Percentiles rank a stretch among this genome's conserved stretches.
Evolutionary conservation across 1,140 invertebrate genomes (phyloP).

Genomic region (Aplysia californica): DNA sequence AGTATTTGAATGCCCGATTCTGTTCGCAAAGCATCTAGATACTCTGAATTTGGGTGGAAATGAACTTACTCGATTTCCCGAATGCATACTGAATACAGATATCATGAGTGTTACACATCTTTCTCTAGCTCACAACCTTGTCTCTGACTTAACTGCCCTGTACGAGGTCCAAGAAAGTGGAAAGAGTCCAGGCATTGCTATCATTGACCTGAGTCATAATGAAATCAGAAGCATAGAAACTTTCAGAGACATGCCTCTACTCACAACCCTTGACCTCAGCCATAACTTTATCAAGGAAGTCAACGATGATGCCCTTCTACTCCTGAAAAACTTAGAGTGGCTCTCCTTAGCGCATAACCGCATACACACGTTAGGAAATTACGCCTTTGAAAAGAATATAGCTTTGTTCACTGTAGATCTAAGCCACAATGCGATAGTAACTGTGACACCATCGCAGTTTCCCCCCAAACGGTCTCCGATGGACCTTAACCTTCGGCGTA

Average conservation of each 20-base stretch:
- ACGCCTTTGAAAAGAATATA: neutral
- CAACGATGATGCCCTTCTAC: constrained; percentile 7
- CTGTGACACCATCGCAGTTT: constrained; percentile 20
- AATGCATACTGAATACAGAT: constrained; percentile 12
- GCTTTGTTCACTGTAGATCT: constrained; percentile 16
- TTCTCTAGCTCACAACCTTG: constrained; percentile 20
- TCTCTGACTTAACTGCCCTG: constrained; percentile 3
- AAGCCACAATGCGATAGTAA: constrained; percentile 15
- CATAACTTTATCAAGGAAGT: constrained; percentile 24
- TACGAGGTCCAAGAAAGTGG: neutral
- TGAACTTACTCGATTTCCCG: constrained; percentile 13
- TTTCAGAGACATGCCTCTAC: constrained; percentile 2
- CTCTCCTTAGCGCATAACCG: constrained; percentile 26
- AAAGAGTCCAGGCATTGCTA: neutral
- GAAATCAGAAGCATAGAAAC: constrained; percentile 1
- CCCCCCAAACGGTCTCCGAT: constrained; percentile 3
- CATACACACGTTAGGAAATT: neutral
- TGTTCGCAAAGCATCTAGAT: constrained; percentile 3
- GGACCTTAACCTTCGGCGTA: constrained; percentile 26
- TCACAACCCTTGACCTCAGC: constrained; percentile 25
- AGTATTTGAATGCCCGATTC: constrained; percentile 11
- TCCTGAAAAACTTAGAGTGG: neutral
- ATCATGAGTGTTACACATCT: constrained; percentile 12
- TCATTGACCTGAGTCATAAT: constrained; percentile 30
- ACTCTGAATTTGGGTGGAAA: constrained; percentile 30